Base-by-base conservation (phyloP, 2,888 invertebrate species). In the Julus scanicus region DNA sequence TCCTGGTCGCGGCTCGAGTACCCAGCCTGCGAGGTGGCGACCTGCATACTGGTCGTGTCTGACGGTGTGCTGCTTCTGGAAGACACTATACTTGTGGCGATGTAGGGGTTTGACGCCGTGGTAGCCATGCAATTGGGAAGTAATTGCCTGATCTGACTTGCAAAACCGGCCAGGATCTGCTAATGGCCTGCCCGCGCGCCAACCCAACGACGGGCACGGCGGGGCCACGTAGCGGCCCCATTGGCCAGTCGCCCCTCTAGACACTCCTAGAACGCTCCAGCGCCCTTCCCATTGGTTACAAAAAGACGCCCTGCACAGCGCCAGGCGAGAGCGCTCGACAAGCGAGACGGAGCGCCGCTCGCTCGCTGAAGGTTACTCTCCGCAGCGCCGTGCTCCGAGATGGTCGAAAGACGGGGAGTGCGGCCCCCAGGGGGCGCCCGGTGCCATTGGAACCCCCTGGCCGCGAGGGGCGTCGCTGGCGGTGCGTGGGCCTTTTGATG, bases 21-120 rank as follows among this genome's bases (percentile, higher is more conserved):
- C 95, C 92, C 90, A 87, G 90, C 90, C 89, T 92, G 92, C 44
- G 91, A 90, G 71, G 91, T 91, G 48, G 91, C 91, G 88, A 91
- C 91, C 90, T 92, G 92, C 91, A 92, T 92, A 86, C 90, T 90
- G 89, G 37, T 71, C 37, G 87, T 29, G 85, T 89, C 40, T 86
- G 84, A 71, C 53, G 90, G 13, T 88, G 83, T 88, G 85, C 88
- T 90, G 89, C 90, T 94, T 92, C 95, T 96, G 93, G 96, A 95
- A 93, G 96, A 95, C 91, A 94, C 94, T 92, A 94, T 94, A 93
- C 94, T 94, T 93, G 96, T 95, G 92, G 95, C 94, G 95, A 97
- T 96, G 94, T 97, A 97, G 94, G 92, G 91, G 89, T 91, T 91
- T 88, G 92, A 91, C 89, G 97, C 96, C 94, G 97, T 96, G 94